phyloP scores from a whole-genome alignment of 2,113 vertebrate genomes.

The Oenanthe oenanthe region DNA sequence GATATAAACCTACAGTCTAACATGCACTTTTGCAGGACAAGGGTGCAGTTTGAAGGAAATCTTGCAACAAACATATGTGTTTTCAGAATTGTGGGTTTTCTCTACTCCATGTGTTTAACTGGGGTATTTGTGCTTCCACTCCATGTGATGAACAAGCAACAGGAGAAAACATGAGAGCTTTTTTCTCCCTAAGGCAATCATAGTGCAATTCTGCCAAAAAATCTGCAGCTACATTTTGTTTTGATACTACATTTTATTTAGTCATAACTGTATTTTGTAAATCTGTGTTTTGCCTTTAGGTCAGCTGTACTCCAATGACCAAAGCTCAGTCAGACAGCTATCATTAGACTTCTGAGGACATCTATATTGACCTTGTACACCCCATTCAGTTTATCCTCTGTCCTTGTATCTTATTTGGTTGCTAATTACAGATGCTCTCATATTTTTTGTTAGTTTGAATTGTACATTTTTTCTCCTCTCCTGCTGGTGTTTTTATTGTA shows the following conservation, averaged over 20 bases:
- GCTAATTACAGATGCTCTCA: neutral
- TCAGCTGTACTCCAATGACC: neutral
- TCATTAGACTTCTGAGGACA: neutral
- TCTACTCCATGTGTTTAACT: neutral
- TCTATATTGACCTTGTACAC: neutral
- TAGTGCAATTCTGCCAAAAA: neutral
- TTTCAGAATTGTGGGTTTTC: neutral
- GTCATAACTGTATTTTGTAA: neutral
- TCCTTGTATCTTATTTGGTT: neutral
- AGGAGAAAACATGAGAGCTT: neutral
- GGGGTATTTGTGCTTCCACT: neutral
- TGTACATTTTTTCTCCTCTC: neutral
- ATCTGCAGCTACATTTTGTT: neutral
- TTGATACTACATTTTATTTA: neutral
- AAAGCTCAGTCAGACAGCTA: neutral
- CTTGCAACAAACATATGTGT: neutral
- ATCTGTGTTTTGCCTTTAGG: neutral
- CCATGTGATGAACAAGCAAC: neutral
- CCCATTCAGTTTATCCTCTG: neutral
- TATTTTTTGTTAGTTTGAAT: neutral
- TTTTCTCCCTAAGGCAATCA: neutral
- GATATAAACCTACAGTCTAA: neutral
- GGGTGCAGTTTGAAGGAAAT: neutral
- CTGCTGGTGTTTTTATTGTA: neutral
- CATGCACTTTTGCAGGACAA: neutral